Evolutionary conservation across 2,888 invertebrate species (phyloP), one percentile per base, ranked within the genome.

Genomic region (Phaedon cochleariae): DNA sequence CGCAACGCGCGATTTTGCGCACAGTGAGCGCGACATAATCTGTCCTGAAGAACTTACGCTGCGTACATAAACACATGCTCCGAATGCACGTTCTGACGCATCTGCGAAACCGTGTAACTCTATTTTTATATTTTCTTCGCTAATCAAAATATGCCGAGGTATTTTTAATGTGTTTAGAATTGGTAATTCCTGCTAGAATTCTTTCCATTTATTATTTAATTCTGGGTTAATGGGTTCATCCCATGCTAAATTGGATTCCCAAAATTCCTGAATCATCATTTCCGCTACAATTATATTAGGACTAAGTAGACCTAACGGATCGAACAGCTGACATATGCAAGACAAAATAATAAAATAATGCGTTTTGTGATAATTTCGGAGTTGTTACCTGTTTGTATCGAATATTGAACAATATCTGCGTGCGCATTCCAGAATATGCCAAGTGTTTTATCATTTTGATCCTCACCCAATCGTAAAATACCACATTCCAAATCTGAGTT

Each of bases 1-100:
- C 12, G 59, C 59, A 15, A 59, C 59, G 10, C 49, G 21, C 29
- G 58, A 58, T n/a, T 46, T 58, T 12, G 45, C 41, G 59, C 59
- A 59, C 29, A 59, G 29, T 21, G 48, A 29, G 10, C 15, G 20
- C 9, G 59, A 59, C 22, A 12, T 20, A 18, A 49, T 49, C n/a
- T 59, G 49, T 2, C 59, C 49, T 21, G 9, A 20, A 12, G 15
- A 41, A 60, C n/a, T n/a, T 12, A 52, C 37, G 20, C 41, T 53
- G 9, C 60, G 51, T 12, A 53, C 20, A 21, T 60, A 51, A 18
- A 60, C n/a, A 21, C 52, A 60, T 7, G 60, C 34, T 12, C 60
- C 60, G 29, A 29, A 60, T 12, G 60, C 60, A 31, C 21, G 52
- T 34, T 60, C 60, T 20, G 18, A 34, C 17, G 60, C 60, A 31